Base-by-base conservation (phyloP, 2,113 vertebrate species). In the Microcebus griseorufus region DNA sequence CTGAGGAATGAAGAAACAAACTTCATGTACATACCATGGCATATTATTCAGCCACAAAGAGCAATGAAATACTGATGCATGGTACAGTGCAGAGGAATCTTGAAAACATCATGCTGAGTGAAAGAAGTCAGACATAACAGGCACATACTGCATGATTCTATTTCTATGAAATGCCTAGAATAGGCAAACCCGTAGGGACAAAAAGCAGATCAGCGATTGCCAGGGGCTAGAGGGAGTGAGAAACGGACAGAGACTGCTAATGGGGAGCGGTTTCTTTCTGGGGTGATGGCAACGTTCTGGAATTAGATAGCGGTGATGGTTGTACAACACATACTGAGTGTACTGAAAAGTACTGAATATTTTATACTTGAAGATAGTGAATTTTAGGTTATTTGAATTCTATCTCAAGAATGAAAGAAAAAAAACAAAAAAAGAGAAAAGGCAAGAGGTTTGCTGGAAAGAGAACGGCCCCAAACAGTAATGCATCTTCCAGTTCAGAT, bases 121-220 rank as follows among this genome's bases (percentile, higher is more conserved):
- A 88, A 53, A 78, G 45, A 73, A 82, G 25, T 53, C 65, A 93
- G 45, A 37, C 42, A 20, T 11, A 32, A 70, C 95, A 93, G 65
- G 55, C 37, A 58, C 13, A n/a, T 20, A 37, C 17, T 32, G 22
- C 7, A 39, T 10, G n/a, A 65, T 60, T 60, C 53, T 25, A 76
- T 86, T 89, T 70, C 53, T n/a, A 72, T 16, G 53, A 60, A 96
- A 84, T 29, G 32, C 37, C 10, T 39, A 64, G 25, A 62, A 79
- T 20, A 37, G 32, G 58, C 12, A 88, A 90, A 55, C 55, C 37
- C 13, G 60, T 6, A 64, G 58, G 37, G n/a, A 53, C 37, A 72
- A 81, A 73, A 70, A 86, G 55, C 75, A 79, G 34, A 51, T 16
- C 11, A 45, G 32, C 92, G 55, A 75, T 70, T 89, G 39, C 67